Evolutionary conservation across 2,113 vertebrate species (phyloP).

Genomic region (Sus scrofa): DNA sequence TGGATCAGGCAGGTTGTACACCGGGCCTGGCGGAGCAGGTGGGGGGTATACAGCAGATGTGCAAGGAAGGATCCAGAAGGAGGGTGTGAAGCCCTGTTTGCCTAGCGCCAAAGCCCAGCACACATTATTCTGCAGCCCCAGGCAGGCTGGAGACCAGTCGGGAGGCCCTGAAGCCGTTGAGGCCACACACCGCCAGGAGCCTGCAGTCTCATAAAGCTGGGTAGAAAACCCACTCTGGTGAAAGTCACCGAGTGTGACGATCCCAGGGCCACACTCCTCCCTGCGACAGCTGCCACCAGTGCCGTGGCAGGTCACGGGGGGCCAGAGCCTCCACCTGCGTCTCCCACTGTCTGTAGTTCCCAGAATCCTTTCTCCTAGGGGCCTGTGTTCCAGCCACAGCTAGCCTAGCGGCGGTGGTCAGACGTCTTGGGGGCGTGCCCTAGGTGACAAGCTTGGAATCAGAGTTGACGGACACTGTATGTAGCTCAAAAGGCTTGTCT

Average conservation of each 20-base stretch:
- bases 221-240: too few relatives aligned
- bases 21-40: neutral
- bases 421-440: neutral
- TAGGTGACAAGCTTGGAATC: neutral
- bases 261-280: too few relatives aligned
- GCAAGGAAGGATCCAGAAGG: too few relatives aligned
- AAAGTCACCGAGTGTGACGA: too few relatives aligned
- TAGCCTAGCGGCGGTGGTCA: neutral
- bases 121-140: neutral
- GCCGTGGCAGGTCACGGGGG: rapidly evolving
- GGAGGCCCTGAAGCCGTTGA: neutral
- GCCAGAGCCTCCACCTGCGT: rapidly evolving
- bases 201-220: rapidly evolving
- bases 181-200: too few relatives aligned
- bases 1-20: neutral
- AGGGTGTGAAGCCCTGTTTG: neutral
- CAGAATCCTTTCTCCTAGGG: neutral
- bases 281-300: rapidly evolving
- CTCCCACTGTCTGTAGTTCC: rapidly evolving
- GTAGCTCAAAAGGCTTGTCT: neutral
- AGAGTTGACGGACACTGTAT: neutral
- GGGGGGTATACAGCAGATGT: neutral
- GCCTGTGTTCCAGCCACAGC: neutral
- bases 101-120: neutral
- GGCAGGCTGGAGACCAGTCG: neutral